Conservation (phyloP, 1,140 invertebrate genomes). For the Leptoteleia sp. region DNA sequence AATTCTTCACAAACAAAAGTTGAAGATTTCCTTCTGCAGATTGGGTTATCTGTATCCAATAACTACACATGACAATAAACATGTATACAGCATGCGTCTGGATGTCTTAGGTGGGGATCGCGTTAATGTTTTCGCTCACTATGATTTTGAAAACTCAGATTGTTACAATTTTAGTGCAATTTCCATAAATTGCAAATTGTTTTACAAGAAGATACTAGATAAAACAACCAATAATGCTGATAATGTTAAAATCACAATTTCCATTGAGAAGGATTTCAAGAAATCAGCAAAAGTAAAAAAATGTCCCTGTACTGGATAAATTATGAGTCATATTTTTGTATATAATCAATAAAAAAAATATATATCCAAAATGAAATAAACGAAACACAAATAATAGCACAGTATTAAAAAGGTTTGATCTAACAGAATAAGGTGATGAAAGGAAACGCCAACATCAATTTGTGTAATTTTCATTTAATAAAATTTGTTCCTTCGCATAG, state of each 20-base stretch:
- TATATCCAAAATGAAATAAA: background rate
- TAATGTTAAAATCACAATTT: background rate
- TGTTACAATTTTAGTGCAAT: background rate
- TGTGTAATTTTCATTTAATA: no score
- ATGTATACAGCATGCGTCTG: slow-evolving; percentile 16
- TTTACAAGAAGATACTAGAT: slow-evolving; percentile 7
- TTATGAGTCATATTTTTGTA: no score
- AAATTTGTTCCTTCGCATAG: slow-evolving; percentile 31
- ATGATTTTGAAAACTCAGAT: slow-evolving; percentile 4
- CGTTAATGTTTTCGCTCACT: background rate
- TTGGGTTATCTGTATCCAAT: slow-evolving; percentile 33
- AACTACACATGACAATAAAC: background rate
- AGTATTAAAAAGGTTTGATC: no score
- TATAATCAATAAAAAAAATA: no score
- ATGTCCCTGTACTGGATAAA: no score
- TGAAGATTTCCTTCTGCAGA: slow-evolving; percentile 51
- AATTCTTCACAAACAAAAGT: slow-evolving; percentile 23
- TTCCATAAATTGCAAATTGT: background rate
- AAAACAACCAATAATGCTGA: background rate
- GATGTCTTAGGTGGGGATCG: background rate
- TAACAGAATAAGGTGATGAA: background rate
- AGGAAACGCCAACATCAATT: background rate
- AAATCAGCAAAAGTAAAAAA: slow-evolving; percentile 3
- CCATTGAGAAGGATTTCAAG: slow-evolving; percentile 7
- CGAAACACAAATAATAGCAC: background rate